Conservation (phyloP, 2,888 invertebrate genomes). For the Phymatocera aterrima region DNA sequence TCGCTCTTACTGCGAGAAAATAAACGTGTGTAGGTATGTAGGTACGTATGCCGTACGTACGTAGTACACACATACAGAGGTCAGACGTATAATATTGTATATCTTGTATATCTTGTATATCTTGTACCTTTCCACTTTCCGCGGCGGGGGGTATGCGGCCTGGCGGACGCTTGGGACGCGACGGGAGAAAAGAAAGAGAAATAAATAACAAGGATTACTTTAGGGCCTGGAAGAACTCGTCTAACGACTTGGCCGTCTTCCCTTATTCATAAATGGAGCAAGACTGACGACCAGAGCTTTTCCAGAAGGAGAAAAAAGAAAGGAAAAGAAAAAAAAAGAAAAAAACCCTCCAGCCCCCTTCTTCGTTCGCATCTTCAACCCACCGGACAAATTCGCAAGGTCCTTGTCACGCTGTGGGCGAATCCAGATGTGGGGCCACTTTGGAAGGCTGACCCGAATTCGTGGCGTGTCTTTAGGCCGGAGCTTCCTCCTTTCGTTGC, state of each 20-base stretch:
- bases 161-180: not conserved
- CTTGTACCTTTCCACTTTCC: not conserved
- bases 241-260: conserved; percentile 45
- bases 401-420: conserved; percentile 16
- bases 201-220: conserved; percentile 42
- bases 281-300: conserved; percentile 40
- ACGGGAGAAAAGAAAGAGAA: conserved; percentile 13
- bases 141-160: no score
- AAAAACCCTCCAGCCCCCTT: not conserved
- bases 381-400: conserved; percentile 27
- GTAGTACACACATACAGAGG: no score
- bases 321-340: not conserved
- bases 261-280: conserved; percentile 42
- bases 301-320: not conserved
- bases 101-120: no score
- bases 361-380: not conserved
- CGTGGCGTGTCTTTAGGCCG: conserved; percentile 1
- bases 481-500: conserved; percentile 3
- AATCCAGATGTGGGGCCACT: conserved; percentile 32
- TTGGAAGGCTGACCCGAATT: conserved; percentile 13
- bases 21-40: not conserved
- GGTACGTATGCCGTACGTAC: not conserved
- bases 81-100: no score
- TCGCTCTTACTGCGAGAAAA: not conserved
- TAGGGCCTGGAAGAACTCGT: conserved; percentile 23